Percentiles rank a stretch among this genome's conserved stretches.
These are phyloP conservation scores for Stichopus chloronotus DNA, from an alignment of 35 echinoderm and acorn worm species.

Conservation along the genomic window DNA sequence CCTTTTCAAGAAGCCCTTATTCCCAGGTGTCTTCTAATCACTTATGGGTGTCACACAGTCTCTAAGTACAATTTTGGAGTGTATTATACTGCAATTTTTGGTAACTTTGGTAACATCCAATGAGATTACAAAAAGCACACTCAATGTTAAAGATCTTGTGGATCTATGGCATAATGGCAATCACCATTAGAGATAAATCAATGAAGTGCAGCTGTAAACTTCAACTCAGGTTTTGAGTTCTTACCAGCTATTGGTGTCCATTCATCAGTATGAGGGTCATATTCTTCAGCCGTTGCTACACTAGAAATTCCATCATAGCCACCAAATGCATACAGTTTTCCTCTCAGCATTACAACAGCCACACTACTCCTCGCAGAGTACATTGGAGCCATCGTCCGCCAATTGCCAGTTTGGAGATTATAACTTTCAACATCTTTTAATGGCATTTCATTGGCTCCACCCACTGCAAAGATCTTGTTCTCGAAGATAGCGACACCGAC, in stretches of 20 bases:
- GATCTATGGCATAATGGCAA: no score
- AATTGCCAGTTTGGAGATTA: conserved; percentile 79
- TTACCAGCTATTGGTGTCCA: conserved; percentile 90
- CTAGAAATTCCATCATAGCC: conserved; percentile 94
- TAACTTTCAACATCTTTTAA: conserved; percentile 85
- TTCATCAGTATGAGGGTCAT: conserved; percentile 86
- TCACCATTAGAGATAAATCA: no score
- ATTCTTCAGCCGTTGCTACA: conserved; percentile 83
- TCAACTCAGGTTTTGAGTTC: neutral
- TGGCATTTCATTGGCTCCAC: conserved; percentile 74
- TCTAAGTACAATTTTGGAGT: no score
- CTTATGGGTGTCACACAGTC: no score
- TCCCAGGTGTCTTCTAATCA: no score
- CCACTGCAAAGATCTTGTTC: conserved; percentile 85
- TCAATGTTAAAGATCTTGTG: no score
- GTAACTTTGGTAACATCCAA: no score
- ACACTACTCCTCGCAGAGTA: conserved; percentile 88
- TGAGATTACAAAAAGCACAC: no score
- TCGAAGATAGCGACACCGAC: conserved; percentile 72
- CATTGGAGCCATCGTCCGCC: conserved; percentile 83
- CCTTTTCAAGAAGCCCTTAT: no score
- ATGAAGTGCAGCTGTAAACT: no score
- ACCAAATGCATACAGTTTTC: conserved; percentile 86
- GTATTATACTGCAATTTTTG: no score
- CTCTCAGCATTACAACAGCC: conserved; percentile 73